Conservation (phyloP, 1,140 invertebrate species). For the Papilio xuthus region DNA sequence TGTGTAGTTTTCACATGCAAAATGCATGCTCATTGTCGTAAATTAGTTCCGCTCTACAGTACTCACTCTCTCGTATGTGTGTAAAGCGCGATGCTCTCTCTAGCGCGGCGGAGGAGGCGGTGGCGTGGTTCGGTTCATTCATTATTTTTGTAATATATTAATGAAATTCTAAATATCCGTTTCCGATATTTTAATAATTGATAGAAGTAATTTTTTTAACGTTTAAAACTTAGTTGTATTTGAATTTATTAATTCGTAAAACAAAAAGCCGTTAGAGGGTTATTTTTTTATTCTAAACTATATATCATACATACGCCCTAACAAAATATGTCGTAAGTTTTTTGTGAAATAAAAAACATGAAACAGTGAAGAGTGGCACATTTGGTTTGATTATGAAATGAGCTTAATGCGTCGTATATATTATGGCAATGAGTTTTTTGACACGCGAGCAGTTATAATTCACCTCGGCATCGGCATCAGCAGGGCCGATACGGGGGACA, state of each 20-base stretch:
- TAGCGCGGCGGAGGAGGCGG: background rate
- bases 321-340: background rate
- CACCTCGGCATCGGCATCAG: too few species aligned
- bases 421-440: conserved; percentile 34
- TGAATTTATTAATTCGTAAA: background rate
- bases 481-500: conserved; percentile 46
- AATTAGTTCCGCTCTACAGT: background rate
- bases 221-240: background rate
- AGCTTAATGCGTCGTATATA: conserved; percentile 33
- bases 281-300: background rate
- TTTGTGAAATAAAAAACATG: background rate
- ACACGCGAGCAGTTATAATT: conserved; percentile 35
- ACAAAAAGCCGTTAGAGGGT: background rate
- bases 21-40: conserved; percentile 10
- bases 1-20: background rate
- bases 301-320: background rate
- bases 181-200: background rate
- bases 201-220: too few species aligned
- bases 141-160: conserved; percentile 45
- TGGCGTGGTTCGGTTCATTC: background rate
- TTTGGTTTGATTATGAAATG: conserved; percentile 23
- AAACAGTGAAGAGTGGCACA: background rate
- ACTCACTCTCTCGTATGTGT: conserved; percentile 6
- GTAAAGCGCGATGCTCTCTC: background rate
- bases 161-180: conserved; percentile 48